phyloP scores from a whole-genome alignment of 2,797 vertebrate genomes.

The Sebastes oblongus region DNA sequence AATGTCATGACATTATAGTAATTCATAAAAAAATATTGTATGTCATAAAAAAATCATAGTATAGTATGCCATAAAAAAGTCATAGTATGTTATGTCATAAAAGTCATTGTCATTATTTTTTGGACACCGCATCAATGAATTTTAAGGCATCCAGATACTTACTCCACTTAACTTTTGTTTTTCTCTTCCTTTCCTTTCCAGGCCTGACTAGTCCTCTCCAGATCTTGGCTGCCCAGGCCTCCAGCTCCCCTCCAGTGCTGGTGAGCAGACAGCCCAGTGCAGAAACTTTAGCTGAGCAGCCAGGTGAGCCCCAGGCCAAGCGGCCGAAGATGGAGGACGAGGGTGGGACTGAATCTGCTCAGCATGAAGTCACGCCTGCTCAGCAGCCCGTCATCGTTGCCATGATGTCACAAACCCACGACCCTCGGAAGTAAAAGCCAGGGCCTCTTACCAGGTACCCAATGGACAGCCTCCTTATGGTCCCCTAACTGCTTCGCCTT shows the following conservation, averaged over 20 bases:
- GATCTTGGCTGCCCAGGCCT: conserved; percentile 96
- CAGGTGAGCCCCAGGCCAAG: conserved; percentile 88
- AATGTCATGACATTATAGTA: too few relatives aligned
- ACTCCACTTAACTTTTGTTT: too few relatives aligned
- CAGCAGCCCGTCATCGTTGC: conserved; percentile 85
- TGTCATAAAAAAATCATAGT: background rate
- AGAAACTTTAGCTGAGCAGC: conserved; percentile 74
- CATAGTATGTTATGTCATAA: background rate
- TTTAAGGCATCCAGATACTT: background rate
- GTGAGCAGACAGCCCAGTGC: conserved; percentile 84
- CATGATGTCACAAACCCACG: conserved; percentile 75
- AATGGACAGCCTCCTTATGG: conserved; percentile 45
- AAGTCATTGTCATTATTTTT: background rate
- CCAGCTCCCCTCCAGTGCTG: conserved; percentile 92
- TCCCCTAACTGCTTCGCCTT: conserved; percentile 48
- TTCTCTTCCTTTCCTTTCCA: conserved; percentile 53
- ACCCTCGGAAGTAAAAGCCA: conserved; percentile 69
- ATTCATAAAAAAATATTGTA: too few relatives aligned
- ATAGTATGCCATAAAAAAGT: too few relatives aligned
- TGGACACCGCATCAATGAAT: too few relatives aligned
- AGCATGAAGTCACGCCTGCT: conserved; percentile 61
- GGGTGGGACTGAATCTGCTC: conserved; percentile 46
- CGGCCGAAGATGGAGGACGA: conserved; percentile 88
- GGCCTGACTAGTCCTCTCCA: conserved; percentile 94
- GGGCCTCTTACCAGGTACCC: conserved; percentile 55